phyloP scores from a whole-genome alignment of 2,113 vertebrate genomes.

The Sterrhoptilus dennistouni region DNA sequence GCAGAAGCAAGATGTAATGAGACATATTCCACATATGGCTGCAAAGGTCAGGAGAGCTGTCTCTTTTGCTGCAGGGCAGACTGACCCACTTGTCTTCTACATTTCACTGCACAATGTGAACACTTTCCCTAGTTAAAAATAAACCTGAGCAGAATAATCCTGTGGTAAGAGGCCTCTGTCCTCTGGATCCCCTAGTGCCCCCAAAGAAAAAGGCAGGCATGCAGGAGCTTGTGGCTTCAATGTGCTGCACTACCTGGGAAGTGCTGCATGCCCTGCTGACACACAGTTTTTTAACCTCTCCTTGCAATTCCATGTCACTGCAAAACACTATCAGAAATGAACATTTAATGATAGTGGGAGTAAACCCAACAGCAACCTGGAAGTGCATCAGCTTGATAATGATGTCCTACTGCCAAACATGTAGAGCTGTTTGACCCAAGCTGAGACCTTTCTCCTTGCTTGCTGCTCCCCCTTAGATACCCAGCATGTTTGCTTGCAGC shows the following conservation, averaged over 20 bases:
- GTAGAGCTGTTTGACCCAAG: not conserved
- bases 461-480: not conserved
- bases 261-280: not conserved
- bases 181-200: accelerated
- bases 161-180: not conserved
- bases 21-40: not conserved
- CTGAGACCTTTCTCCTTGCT: not conserved
- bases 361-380: not conserved
- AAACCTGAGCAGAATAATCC: not conserved
- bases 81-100: not conserved
- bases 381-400: not conserved
- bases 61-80: not conserved
- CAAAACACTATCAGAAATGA: not conserved
- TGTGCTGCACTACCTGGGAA: not conserved
- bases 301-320: not conserved
- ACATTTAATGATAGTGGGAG: not conserved
- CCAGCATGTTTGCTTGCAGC: not conserved
- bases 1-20: not conserved
- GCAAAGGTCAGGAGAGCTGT: not conserved
- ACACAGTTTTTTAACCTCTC: not conserved
- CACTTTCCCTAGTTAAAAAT: conserved; percentile 30
- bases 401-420: not conserved
- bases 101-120: not conserved
- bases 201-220: not conserved
- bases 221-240: not conserved